These are phyloP conservation scores for Ostrea edulis DNA, from an alignment of 1,140 invertebrate species.

Conservation along the genomic window DNA sequence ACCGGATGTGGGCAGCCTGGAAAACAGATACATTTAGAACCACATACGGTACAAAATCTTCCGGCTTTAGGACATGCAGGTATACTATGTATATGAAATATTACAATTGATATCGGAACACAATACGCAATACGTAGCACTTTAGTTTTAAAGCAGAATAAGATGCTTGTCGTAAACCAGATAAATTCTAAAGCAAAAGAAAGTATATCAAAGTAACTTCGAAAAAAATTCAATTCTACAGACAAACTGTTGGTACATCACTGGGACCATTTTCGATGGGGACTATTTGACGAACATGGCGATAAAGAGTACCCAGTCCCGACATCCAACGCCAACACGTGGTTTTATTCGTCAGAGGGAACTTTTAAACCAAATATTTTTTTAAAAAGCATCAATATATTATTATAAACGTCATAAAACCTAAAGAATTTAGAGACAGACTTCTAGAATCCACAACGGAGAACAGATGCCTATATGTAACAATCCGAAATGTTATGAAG, in stretches of 20 bases:
- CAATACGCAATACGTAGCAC: neutral
- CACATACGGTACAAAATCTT: constrained; percentile 39
- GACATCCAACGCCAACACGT: constrained; percentile 9
- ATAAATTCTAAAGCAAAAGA: no score
- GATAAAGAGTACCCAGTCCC: constrained; percentile 52
- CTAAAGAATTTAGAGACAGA: no score
- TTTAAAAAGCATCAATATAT: neutral
- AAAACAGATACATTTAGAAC: constrained; percentile 67
- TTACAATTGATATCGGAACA: neutral
- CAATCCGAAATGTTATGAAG: no score
- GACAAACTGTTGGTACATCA: constrained; percentile 70
- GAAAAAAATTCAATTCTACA: constrained; percentile 40
- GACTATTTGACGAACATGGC: constrained; percentile 71
- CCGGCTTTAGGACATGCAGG: constrained; percentile 15
- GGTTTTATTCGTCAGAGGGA: constrained; percentile 65
- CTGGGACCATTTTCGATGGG: constrained; percentile 73
- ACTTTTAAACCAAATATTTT: constrained; percentile 65
- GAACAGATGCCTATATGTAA: no score
- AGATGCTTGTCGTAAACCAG: no score
- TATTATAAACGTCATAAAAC: no score
- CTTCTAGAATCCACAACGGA: no score
- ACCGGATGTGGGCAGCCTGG: constrained; percentile 64
- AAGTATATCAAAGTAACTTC: no score
- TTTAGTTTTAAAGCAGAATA: no score
- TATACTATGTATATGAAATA: neutral